These are phyloP conservation scores for Xanthorhoe spadicearia DNA, from an alignment of 2,888 invertebrate genomes.

Conservation along the genomic window DNA sequence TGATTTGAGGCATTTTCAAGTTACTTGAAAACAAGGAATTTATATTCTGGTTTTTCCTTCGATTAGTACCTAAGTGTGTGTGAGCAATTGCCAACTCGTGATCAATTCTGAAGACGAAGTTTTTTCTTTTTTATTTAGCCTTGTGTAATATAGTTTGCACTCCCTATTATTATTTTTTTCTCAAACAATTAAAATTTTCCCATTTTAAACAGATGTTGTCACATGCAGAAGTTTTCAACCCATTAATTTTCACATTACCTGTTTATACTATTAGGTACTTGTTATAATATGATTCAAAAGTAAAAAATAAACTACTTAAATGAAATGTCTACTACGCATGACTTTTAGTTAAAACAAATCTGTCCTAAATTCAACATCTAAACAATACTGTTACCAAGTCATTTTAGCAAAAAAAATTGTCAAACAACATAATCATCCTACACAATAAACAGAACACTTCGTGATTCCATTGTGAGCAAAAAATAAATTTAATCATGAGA, in stretches of 20 bases:
- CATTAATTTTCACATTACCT: too few species aligned
- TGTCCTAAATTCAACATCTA: conserved; percentile 23
- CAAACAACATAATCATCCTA: conserved; percentile 64
- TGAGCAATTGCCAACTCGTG: too few species aligned
- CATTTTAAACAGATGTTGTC: too few species aligned
- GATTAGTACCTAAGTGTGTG: too few species aligned
- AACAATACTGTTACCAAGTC: conserved; percentile 38
- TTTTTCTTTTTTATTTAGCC: too few species aligned
- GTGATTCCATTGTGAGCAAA: conserved; percentile 77
- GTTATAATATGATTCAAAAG: too few species aligned
- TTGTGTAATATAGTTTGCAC: too few species aligned
- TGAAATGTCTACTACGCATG: neutral
- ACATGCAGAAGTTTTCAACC: too few species aligned
- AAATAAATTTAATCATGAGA: conserved; percentile 85
- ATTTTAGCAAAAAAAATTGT: conserved; percentile 53
- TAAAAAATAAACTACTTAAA: neutral
- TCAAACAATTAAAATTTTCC: too few species aligned
- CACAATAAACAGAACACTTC: conserved; percentile 69
- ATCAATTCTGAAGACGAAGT: too few species aligned
- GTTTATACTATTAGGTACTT: too few species aligned
- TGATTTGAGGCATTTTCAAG: neutral
- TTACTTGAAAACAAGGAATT: neutral
- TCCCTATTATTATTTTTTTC: too few species aligned
- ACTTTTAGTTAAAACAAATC: neutral
- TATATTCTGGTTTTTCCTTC: neutral